These are phyloP conservation scores for Drosophila falleni DNA, from an alignment of 2,888 invertebrate genomes.

Conservation along the genomic window DNA sequence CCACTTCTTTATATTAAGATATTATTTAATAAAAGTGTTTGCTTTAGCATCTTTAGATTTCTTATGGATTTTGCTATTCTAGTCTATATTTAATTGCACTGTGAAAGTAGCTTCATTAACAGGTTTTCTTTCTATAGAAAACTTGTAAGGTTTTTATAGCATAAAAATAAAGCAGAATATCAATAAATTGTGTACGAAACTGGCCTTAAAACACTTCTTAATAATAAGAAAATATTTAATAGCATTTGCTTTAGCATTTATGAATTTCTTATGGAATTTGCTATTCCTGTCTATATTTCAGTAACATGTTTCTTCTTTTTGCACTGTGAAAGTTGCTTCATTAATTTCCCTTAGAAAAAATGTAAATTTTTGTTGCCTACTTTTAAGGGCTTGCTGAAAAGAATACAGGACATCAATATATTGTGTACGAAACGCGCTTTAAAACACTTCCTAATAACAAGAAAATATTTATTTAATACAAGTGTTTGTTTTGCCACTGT, in stretches of 20 bases:
- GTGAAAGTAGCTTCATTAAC: background rate
- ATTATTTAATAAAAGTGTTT: no score
- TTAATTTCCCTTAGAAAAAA: background rate
- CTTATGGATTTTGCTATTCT: background rate
- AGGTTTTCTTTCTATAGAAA: background rate
- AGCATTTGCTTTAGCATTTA: no score
- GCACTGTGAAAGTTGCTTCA: background rate
- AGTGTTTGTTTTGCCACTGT: no score
- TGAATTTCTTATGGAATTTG: no score
- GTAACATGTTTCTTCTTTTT: no score
- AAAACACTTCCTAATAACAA: background rate
- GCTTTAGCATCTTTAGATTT: no score
- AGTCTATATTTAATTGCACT: background rate
- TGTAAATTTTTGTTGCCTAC: constrained; percentile 6
- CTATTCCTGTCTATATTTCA: no score
- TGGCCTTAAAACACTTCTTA: background rate
- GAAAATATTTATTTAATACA: background rate
- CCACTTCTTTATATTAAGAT: no score
- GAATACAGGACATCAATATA: no score
- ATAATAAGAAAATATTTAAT: background rate
- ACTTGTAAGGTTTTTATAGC: background rate
- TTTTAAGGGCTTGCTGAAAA: background rate
- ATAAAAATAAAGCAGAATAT: background rate
- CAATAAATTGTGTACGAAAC: background rate
- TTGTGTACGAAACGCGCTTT: background rate